Conservation (phyloP, 2,113 vertebrate species). For the Odobenus rosmarus region DNA sequence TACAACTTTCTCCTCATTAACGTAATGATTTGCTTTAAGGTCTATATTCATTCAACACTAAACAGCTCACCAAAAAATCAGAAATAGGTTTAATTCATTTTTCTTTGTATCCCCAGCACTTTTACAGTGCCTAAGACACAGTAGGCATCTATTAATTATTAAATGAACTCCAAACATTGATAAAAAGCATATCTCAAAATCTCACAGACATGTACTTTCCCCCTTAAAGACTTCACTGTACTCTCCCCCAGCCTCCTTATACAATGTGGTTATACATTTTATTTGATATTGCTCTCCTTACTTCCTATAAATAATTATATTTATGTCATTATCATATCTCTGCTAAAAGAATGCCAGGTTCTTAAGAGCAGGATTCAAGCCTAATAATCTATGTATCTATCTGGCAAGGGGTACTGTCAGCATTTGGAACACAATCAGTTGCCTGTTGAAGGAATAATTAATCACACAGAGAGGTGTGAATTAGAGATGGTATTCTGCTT, state of each 20-base stretch:
- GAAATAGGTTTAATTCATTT: neutral
- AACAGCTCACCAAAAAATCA: neutral
- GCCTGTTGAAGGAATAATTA: neutral
- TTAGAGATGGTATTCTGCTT: neutral
- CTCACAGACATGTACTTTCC: neutral
- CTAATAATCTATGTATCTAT: neutral
- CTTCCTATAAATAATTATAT: neutral
- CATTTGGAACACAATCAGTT: neutral
- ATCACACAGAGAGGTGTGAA: neutral
- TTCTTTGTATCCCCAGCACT: neutral
- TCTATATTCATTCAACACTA: neutral
- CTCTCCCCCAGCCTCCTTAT: neutral
- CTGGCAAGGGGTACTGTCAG: neutral
- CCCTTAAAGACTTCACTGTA: neutral
- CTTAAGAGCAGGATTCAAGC: neutral
- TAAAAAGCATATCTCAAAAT: neutral
- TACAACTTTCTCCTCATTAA: neutral
- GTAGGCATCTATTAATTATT: neutral
- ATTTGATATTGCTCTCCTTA: neutral
- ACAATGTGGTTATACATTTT: neutral
- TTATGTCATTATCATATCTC: neutral
- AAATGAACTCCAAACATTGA: neutral
- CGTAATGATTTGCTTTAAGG: neutral
- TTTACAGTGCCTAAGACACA: neutral
- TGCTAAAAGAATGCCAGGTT: neutral